These are phyloP conservation scores for Chydorus sphaericus DNA, from an alignment of 2,888 invertebrate species.

Conservation along the genomic window DNA sequence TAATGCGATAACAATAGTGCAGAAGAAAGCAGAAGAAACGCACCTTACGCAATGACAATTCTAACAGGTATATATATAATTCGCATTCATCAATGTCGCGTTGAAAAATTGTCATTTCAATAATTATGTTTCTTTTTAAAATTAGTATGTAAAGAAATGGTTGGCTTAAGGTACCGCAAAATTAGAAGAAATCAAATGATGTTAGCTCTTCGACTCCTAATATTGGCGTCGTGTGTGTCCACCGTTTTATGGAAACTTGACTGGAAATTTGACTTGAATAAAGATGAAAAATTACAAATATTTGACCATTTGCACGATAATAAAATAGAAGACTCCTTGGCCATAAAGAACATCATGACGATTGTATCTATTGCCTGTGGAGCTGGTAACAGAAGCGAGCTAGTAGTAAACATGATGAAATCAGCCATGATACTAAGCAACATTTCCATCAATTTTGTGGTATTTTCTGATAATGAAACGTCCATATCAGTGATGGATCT, in stretches of 20 bases:
- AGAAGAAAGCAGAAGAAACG: no score
- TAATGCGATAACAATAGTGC: no score
- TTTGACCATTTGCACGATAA: no score
- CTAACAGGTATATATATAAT: no score
- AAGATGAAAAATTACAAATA: no score
- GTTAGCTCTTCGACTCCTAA: background rate
- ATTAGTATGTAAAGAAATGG: no score
- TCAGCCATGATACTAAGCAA: constrained; percentile 64
- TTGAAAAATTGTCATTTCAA: no score
- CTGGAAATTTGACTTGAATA: background rate
- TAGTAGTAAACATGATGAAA: constrained; percentile 74
- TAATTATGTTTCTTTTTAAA: no score
- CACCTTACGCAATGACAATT: no score
- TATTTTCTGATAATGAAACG: constrained; percentile 60
- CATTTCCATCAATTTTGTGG: constrained; percentile 50
- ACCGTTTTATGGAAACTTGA: background rate
- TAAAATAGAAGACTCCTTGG: background rate
- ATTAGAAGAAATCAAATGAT: no score
- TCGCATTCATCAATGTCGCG: no score
- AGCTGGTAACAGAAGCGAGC: constrained; percentile 58
- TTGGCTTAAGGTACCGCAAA: no score
- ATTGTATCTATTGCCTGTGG: constrained; percentile 81
- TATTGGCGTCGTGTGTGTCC: background rate
- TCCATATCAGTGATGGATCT: constrained; percentile 52
- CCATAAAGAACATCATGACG: constrained; percentile 30